Conservation (phyloP, 2,888 invertebrate genomes). For the Nymphalis polychloros region DNA sequence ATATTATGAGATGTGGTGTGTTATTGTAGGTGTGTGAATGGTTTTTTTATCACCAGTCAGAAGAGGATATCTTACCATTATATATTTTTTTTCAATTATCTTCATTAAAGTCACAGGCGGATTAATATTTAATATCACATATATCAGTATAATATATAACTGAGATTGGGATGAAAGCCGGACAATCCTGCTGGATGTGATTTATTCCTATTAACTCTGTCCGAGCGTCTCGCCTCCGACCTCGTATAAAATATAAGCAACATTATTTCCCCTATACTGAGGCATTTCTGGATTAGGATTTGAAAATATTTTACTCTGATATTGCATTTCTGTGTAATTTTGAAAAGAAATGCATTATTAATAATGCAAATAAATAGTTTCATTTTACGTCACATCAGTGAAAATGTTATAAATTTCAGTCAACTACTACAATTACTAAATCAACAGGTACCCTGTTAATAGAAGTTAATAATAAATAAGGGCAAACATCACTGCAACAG, state of each 20-base stretch:
- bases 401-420: too few relatives aligned
- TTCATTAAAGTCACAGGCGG: not conserved
- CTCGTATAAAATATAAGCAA: constrained; percentile 11
- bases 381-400: too few relatives aligned
- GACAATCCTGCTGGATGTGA: constrained; percentile 3
- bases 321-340: not conserved
- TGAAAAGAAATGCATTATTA: too few relatives aligned
- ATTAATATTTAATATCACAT: constrained; percentile 8
- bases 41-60: too few relatives aligned
- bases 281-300: constrained; percentile 3
- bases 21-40: too few relatives aligned
- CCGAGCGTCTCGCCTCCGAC: constrained; percentile 10
- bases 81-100: not conserved
- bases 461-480: too few relatives aligned
- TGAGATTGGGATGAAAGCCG: constrained; percentile 10
- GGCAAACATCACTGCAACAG: too few relatives aligned
- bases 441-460: too few relatives aligned
- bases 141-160: constrained; percentile 6
- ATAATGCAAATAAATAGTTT: too few relatives aligned
- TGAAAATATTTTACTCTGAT: not conserved
- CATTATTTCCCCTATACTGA: constrained; percentile 6
- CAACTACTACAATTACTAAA: too few relatives aligned
- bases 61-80: too few relatives aligned
- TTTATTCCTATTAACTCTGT: constrained; percentile 13
- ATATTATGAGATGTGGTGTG: too few relatives aligned